Evolutionary conservation across 2,888 invertebrate genomes (phyloP), one percentile per base, ranked within the genome.

Genomic region (Antitype chi): DNA sequence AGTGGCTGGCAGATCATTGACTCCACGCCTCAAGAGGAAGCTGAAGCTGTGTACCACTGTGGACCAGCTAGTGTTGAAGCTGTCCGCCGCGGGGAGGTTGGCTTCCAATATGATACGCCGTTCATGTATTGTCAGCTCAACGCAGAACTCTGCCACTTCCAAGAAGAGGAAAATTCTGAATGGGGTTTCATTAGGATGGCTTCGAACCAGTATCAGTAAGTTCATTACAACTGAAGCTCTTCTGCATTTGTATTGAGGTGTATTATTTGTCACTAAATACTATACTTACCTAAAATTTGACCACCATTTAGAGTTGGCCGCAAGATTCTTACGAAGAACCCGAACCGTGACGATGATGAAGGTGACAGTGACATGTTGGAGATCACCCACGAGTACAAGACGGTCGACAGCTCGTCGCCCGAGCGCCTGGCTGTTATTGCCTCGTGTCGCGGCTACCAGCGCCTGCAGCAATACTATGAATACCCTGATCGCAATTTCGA

Each of bases 1-100:
- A 98, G 98, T 28, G 98, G 98, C 9, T 98, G 98, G 98, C 98
- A 98, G 94, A 98, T 98, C 28, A 97, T 98, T 82, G 98, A 98
- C 90, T 97, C 98, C 9, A 98, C 98, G 4, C 98, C 98, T 7
- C 98, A 98, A 91, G 98, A 98, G 90, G 97, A 97, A 89, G 97
- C 97, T 28, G 97, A 97, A 81, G 96, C 97, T 83, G 96, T 97
- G 38, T 97, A 97, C 89, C 96, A 97, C 85, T 97, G 98, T 94
- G 97, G 97, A 89, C 97, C 98, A 23, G 97, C 98, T 55, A 97
- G 97, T 63, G 96, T 97, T 25, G 97, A 97, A 88, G 98, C 98
- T 32, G 97, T 98, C 5, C 97, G 97, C 69, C 97, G 97, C 43
- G 98, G 98, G 1, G 97, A 98, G 92, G 97, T 98, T 32, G 98